Evolutionary conservation across 2,797 vertebrate genomes (phyloP), one percentile per base, ranked within the genome.

Genomic region (Distichodus sexfasciatus): DNA sequence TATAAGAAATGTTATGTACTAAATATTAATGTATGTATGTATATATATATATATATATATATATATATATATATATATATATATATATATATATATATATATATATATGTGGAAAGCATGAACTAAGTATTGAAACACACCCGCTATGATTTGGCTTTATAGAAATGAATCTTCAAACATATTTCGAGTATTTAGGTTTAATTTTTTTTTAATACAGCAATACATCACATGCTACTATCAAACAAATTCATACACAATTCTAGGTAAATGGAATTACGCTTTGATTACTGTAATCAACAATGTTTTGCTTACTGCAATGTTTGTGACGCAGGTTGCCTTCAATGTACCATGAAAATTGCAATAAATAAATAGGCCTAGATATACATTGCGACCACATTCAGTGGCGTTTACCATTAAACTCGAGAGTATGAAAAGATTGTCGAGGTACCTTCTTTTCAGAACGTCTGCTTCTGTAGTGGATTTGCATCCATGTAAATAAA

Each of bases 121-220:
- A n/a, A 51, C 24, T 3, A n/a, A 28, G 0, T 0, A 12, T 21
- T 23, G 3, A 17, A 50, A 59, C 19, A 69, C 21, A 53, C 36
- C 41, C 29, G 48, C 7, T 40, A 31, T 46, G 8, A 61, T 6
- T 31, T 21, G 33, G 40, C n/a, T n/a, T n/a, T n/a, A n/a, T n/a
- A 14, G 28, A 6, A 48, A 28, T 40, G 11, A 55, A 76, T 26
- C 28, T 54, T 55, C 55, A 53, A 77, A 71, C 61, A 66, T 66
- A 77, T 75, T 74, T 82, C 66, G 62, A 69, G 67, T 76, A 75
- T 80, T 72, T 71, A 74, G 66, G 64, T 84, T 88, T 85, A 86
- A n/a, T n/a, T n/a, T n/a, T n/a, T n/a, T n/a, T 90, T 90, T 85
- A 80, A 88, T 85, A 88, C 74, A 85, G 84, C 80, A 85, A 82